Percentiles rank a stretch among this genome's conserved stretches.
Conservation (phyloP, 2,113 vertebrate genomes). For the Ptilonorhynchus violaceus region DNA sequence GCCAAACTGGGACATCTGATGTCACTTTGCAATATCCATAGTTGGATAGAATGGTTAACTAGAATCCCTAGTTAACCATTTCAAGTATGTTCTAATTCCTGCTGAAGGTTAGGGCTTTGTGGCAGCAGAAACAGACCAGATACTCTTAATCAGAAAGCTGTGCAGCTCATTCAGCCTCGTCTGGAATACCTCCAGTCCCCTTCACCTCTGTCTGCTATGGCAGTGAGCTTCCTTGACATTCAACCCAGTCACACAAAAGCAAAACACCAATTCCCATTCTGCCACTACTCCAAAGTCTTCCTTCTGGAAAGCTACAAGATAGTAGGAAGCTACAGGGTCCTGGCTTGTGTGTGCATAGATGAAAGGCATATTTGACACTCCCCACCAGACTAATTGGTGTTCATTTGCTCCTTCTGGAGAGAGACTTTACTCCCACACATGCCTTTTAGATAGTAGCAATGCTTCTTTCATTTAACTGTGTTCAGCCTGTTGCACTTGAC, state of each 20-base stretch:
- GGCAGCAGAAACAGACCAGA: neutral
- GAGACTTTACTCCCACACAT: neutral
- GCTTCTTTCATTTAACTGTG: neutral
- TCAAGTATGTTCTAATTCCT: neutral
- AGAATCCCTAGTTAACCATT: neutral
- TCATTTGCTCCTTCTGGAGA: neutral
- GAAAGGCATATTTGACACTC: neutral
- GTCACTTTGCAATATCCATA: neutral
- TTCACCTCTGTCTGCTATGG: neutral
- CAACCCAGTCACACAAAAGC: neutral
- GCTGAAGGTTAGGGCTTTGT: neutral
- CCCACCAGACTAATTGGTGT: neutral
- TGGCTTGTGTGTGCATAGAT: conserved; percentile 12
- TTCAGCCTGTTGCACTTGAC: neutral
- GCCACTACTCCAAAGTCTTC: neutral
- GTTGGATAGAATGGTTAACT: no score
- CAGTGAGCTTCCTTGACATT: neutral
- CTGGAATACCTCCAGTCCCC: neutral
- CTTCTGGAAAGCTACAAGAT: neutral
- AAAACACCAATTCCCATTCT: neutral
- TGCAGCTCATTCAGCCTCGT: neutral
- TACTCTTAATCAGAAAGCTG: neutral
- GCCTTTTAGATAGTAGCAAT: neutral
- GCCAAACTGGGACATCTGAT: neutral
- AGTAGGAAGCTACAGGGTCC: neutral